These are phyloP conservation scores for Paralichthys olivaceus DNA, from an alignment of 2,113 vertebrate species.

Conservation along the genomic window DNA sequence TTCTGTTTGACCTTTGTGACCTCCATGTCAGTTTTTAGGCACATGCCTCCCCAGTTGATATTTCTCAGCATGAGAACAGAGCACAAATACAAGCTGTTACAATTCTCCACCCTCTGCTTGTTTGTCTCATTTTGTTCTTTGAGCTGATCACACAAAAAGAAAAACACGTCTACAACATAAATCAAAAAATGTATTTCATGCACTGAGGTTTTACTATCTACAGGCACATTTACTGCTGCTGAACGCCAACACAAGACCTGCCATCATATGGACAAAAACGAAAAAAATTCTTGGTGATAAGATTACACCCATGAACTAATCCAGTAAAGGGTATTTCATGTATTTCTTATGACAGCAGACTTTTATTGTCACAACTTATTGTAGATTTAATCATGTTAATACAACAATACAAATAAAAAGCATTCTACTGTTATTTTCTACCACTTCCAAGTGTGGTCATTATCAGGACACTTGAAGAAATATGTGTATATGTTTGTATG, in stretches of 20 bases:
- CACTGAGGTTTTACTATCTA: background rate
- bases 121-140: conserved; percentile 72
- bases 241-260: conserved; percentile 41
- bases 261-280: background rate
- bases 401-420: no score
- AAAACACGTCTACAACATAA: background rate
- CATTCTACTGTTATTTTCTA: no score
- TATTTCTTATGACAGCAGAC: background rate
- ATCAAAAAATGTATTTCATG: background rate
- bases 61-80: conserved; percentile 80
- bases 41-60: conserved; percentile 53
- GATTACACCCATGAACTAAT: background rate
- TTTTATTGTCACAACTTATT: no score
- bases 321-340: background rate
- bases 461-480: no score
- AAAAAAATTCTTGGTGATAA: background rate
- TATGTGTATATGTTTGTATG: no score
- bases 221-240: conserved; percentile 40
- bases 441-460: background rate
- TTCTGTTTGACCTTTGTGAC: conserved; percentile 64
- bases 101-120: conserved; percentile 65
- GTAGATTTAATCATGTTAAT: no score
- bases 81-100: conserved; percentile 83
- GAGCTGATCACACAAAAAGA: conserved; percentile 10
- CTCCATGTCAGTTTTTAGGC: conserved; percentile 66